Conservation (phyloP, 1,140 invertebrate species). For the Atta texana region DNA sequence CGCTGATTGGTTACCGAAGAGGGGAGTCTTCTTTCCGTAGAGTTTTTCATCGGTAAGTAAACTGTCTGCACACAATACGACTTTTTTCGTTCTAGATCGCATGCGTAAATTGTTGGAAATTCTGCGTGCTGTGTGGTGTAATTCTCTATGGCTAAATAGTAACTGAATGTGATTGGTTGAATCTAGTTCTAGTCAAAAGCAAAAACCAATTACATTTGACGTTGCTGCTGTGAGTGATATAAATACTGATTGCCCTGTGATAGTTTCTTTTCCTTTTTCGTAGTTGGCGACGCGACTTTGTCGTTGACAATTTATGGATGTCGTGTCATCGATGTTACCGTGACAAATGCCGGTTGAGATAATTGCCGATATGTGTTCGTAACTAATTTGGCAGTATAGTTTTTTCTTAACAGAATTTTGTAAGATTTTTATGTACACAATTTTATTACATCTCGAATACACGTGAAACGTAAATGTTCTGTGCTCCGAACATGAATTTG, state of each 20-base stretch:
- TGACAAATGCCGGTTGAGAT: not conserved
- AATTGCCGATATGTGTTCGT: not conserved
- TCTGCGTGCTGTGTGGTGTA: too few species aligned
- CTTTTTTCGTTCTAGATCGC: too few species aligned
- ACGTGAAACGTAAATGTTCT: not conserved
- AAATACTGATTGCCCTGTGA: not conserved
- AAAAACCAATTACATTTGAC: too few species aligned
- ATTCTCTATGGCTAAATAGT: too few species aligned
- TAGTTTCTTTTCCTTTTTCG: not conserved
- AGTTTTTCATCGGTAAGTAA: not conserved
- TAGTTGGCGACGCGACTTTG: not conserved
- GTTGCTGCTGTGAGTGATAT: too few species aligned
- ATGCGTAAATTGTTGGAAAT: too few species aligned
- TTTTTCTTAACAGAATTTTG: not conserved
- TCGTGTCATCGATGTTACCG: not conserved
- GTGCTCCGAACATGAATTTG: not conserved
- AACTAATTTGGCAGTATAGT: too few species aligned
- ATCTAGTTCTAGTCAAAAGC: too few species aligned
- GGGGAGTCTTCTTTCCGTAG: not conserved
- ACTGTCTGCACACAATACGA: too few species aligned
- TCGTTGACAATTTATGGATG: not conserved
- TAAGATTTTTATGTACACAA: not conserved
- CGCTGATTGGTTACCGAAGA: constrained; percentile 1
- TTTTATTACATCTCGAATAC: not conserved
- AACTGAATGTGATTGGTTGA: too few species aligned